A percentile compares a stretch with the other conserved stretches of the same genome.
phyloP scores from a whole-genome alignment of 1,140 invertebrate genomes.

The Reticulitermes speratus region DNA sequence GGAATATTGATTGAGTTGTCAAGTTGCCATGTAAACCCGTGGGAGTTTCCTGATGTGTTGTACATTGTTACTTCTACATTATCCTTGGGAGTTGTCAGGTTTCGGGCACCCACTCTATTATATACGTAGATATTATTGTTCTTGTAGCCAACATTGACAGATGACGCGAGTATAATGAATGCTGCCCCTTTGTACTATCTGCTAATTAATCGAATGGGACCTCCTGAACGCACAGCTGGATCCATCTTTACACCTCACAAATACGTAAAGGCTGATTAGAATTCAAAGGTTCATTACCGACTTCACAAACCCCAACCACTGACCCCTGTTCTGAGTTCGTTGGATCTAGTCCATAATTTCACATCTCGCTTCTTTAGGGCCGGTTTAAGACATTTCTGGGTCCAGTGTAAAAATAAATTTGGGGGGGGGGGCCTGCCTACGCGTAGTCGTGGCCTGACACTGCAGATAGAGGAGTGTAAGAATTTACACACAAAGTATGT shows the following conservation, averaged over 20 bases:
- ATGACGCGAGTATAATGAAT: neutral
- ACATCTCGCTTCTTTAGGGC: no score
- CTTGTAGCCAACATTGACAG: neutral
- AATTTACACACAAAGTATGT: no score
- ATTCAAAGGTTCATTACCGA: no score
- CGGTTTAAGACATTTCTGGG: no score
- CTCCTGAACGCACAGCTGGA: neutral
- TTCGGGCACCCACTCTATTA: neutral
- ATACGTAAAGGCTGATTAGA: no score
- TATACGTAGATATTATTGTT: neutral
- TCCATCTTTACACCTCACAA: neutral
- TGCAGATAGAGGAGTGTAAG: no score
- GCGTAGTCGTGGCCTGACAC: no score
- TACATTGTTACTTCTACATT: neutral
- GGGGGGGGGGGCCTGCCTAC: no score
- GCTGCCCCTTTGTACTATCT: neutral
- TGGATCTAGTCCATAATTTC: no score
- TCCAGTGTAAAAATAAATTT: no score
- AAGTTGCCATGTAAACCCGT: neutral
- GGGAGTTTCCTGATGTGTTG: neutral
- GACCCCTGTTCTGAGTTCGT: no score
- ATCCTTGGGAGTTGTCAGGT: neutral
- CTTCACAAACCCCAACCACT: no score
- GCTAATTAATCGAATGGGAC: neutral
- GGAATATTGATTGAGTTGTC: constrained; percentile 9